Evolutionary conservation across 2,888 invertebrate species (phyloP).

Genomic region (Pandemis heparana): DNA sequence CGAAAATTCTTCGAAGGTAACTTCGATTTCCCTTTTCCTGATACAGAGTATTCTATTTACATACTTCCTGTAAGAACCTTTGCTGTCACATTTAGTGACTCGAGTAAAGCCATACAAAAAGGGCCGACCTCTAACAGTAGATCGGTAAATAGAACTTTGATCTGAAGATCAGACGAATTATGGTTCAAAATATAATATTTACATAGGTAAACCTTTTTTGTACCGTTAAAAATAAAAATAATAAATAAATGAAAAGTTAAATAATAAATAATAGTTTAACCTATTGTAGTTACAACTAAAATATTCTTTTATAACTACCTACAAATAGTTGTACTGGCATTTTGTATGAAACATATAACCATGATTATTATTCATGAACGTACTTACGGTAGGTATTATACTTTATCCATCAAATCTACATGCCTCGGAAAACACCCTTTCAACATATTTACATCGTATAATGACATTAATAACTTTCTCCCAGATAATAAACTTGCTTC

Average conservation of each 20-base stretch:
- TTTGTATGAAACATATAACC: background rate
- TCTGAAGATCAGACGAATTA: background rate
- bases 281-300: too few species aligned
- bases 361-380: background rate
- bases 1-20: background rate
- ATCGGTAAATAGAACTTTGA: background rate
- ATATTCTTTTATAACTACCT: too few species aligned
- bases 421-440: background rate
- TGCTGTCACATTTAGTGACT: background rate
- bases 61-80: background rate
- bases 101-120: background rate
- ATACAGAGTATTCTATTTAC: constrained; percentile 5
- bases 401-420: background rate
- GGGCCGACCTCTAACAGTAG: background rate
- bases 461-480: background rate
- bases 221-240: too few species aligned
- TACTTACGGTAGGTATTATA: background rate
- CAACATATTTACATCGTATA: background rate
- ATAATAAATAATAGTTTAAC: too few species aligned
- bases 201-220: too few species aligned
- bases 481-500: background rate
- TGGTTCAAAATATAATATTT: background rate
- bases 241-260: too few species aligned
- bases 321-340: too few species aligned
- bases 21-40: background rate